Base-by-base conservation (phyloP, 2,888 invertebrate genomes). In the Eledona agricola region DNA sequence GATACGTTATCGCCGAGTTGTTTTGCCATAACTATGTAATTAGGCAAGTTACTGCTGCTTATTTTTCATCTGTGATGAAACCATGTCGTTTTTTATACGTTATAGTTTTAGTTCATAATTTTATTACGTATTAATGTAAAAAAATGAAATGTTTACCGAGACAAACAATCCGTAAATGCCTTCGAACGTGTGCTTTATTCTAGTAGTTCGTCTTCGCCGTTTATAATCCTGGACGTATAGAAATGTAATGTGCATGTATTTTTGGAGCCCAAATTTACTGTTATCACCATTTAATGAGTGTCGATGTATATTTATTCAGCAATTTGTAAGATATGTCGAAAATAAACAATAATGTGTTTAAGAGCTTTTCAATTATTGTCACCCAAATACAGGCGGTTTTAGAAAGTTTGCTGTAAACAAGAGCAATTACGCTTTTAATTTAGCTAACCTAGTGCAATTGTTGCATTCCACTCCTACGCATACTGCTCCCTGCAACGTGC, bases 31-130 rank as follows among this genome's bases (percentile, higher is more conserved):
- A 38, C 37, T 17, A 16, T 56, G 37, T 52, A 57, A 43, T 62
- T 59, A 59, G 62, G 60, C 58, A 60, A 42, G 42, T 29, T 50
- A 56, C 51, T 61, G 55, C 55, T 57, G 63, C 63, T 63, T 63
- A 62, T 62, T 49, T 40, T 42, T 63, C 63, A 63, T 63, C 63
- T 63, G 63, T 63, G 63, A 63, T 63, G 63, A 59, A 63, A 60
- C 59, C 50, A 50, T 45, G 47, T 52, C 32, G 52, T 59, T 51
- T 42, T 42, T 43, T 40, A 25, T 59, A 51, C 52, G 46, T 59
- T 57, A 53, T 49, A 28, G n/a, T 34, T 53, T 54, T 51, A 40
- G 26, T 28, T 50, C 20, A 13, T 40, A 25, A 26, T 5, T 28
- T 29, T 42, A n/a, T n/a, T n/a, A 34, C 11, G 35, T 20, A 10